Percentiles rank a stretch among this genome's conserved stretches.
phyloP scores from a whole-genome alignment of 2,888 invertebrate species.

The Drosophila leonis region DNA sequence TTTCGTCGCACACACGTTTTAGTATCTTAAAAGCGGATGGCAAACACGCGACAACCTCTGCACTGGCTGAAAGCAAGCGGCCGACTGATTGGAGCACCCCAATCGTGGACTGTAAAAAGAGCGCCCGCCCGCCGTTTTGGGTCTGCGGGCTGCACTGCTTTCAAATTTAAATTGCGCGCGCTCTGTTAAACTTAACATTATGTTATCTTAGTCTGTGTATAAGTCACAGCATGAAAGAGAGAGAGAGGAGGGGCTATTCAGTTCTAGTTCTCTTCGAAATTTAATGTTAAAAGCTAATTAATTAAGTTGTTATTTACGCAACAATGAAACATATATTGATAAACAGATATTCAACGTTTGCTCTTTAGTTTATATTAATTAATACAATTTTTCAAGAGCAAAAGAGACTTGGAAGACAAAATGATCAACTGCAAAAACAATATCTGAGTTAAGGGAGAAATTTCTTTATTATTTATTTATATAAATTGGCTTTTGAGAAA shows the following conservation, averaged over 20 bases:
- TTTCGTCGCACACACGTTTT: conserved; percentile 64
- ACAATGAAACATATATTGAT: conserved; percentile 8
- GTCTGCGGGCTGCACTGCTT: conserved; percentile 25
- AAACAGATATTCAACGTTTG: not conserved
- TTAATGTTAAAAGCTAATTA: conserved; percentile 10
- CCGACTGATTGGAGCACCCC: conserved; percentile 63
- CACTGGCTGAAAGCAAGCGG: conserved; percentile 57
- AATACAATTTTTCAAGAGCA: not conserved
- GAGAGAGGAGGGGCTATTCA: conserved; percentile 1
- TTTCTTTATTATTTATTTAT: not conserved
- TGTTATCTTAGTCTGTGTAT: conserved; percentile 23
- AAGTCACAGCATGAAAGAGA: conserved; percentile 27
- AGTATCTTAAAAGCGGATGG: conserved; percentile 35
- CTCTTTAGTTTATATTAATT: not conserved
- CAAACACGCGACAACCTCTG: conserved; percentile 66
- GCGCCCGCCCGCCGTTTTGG: not conserved
- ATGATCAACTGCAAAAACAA: not conserved
- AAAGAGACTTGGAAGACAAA: not conserved
- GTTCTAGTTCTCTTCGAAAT: conserved; percentile 30
- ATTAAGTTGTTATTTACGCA: conserved; percentile 20
- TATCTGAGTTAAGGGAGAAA: not conserved
- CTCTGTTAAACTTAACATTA: conserved; percentile 31
- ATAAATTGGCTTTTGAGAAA: no score
- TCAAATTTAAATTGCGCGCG: conserved; percentile 51
- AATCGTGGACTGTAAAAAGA: conserved; percentile 18